A percentile compares a stretch with the other conserved stretches of the same genome.
Evolutionary conservation across 2,888 invertebrate genomes (phyloP).

Genomic region (Cheilosia grossa): DNA sequence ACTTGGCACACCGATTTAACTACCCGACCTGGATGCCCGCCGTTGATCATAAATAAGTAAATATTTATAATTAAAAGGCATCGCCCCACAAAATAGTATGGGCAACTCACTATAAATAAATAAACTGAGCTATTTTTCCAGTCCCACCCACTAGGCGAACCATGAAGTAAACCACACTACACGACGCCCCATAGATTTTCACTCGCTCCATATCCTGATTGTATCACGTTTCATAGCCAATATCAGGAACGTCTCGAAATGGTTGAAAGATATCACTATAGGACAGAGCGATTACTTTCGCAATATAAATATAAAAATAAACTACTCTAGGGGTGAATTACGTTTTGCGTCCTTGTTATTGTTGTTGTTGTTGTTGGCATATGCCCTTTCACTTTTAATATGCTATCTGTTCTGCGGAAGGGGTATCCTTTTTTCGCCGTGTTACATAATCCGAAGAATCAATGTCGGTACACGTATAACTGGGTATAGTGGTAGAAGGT

Average conservation of each 20-base stretch:
- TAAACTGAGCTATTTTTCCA: slow-evolving; percentile 29
- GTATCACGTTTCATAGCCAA: slow-evolving; percentile 71
- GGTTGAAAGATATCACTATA: slow-evolving; percentile 63
- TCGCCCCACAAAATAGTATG: background rate
- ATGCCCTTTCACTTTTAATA: slow-evolving; percentile 5
- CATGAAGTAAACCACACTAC: too few relatives aligned
- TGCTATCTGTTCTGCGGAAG: background rate
- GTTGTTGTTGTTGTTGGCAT: background rate
- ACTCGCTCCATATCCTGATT: slow-evolving; percentile 42
- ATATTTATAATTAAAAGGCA: slow-evolving; percentile 37
- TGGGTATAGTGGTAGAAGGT: background rate
- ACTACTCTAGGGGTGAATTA: slow-evolving; percentile 4
- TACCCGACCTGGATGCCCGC: background rate
- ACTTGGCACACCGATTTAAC: too few relatives aligned
- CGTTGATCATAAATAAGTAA: slow-evolving; percentile 21
- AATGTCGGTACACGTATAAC: slow-evolving; percentile 56
- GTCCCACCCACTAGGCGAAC: background rate
- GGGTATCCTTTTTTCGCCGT: slow-evolving; percentile 27
- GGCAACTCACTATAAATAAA: slow-evolving; percentile 14
- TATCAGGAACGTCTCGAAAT: slow-evolving; percentile 61
- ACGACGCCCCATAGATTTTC: slow-evolving; percentile 42
- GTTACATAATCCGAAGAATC: slow-evolving; percentile 63
- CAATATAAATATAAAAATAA: slow-evolving; percentile 56
- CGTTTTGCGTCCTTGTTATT: background rate
- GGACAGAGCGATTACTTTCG: slow-evolving; percentile 55